Evolutionary conservation across 2,113 vertebrate species (phyloP).

Genomic region (Carettochelys insculpta): DNA sequence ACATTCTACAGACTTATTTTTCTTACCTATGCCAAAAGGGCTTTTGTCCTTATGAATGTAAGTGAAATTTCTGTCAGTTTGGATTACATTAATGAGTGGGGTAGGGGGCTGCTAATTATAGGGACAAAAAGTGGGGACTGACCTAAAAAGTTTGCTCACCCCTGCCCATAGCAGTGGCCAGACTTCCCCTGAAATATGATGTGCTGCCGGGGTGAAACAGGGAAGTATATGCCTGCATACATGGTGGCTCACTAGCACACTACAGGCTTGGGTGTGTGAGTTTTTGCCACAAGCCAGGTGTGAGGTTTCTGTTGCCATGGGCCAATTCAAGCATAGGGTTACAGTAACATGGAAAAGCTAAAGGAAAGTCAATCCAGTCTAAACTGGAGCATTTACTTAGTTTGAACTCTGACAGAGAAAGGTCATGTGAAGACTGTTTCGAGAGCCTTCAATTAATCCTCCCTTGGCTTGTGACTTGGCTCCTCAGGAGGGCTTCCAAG

Average conservation of each 20-base stretch:
- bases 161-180: background rate
- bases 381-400: background rate
- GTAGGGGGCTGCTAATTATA: no score
- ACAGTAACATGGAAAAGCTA: background rate
- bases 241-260: background rate
- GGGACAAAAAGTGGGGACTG: no score
- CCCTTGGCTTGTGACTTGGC: background rate
- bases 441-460: background rate
- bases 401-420: background rate
- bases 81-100: no score
- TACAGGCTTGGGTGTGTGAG: background rate
- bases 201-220: background rate
- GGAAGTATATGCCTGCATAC: accelerated
- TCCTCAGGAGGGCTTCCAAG: background rate
- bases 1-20: no score
- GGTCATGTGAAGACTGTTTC: background rate
- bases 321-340: background rate
- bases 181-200: accelerated
- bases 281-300: background rate
- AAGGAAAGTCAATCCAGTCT: background rate
- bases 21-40: no score
- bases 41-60: no score
- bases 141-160: no score
- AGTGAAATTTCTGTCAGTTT: no score
- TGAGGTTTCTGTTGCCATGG: background rate